phyloP scores from a whole-genome alignment of 35 echinoderm and acorn worm species.

The Hemicentrotus pulcherrimus region DNA sequence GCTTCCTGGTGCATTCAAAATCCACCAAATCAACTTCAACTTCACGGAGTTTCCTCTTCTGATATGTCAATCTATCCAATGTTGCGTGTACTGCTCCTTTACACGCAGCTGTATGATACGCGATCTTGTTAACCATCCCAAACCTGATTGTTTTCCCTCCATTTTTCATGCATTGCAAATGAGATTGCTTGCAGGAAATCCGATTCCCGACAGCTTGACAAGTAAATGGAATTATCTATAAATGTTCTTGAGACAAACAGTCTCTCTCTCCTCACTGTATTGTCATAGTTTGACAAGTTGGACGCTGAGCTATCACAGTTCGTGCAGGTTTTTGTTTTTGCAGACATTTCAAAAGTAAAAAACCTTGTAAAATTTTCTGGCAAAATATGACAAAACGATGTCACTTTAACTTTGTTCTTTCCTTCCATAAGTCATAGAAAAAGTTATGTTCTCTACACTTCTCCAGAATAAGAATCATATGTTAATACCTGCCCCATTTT shows the following conservation, averaged over 20 bases:
- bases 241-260: neutral
- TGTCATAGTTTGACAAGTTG: neutral
- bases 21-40: constrained; percentile 3
- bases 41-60: neutral
- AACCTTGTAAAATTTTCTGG: neutral
- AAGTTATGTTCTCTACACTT: neutral
- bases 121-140: constrained; percentile 2
- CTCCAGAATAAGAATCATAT: neutral
- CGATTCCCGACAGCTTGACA: neutral
- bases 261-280: neutral
- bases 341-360: neutral
- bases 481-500: neutral
- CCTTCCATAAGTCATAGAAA: no score
- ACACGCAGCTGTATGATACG: constrained; percentile 29
- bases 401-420: neutral
- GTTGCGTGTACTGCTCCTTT: neutral
- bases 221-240: neutral
- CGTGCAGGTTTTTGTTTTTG: neutral
- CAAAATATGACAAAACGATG: neutral
- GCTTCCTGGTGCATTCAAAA: neutral
- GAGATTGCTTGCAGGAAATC: neutral
- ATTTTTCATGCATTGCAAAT: constrained; percentile 25
- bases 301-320: neutral
- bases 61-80: neutral
- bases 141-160: constrained; percentile 9